phyloP scores from a whole-genome alignment of 2,113 vertebrate species.

The Lampris incognitus region DNA sequence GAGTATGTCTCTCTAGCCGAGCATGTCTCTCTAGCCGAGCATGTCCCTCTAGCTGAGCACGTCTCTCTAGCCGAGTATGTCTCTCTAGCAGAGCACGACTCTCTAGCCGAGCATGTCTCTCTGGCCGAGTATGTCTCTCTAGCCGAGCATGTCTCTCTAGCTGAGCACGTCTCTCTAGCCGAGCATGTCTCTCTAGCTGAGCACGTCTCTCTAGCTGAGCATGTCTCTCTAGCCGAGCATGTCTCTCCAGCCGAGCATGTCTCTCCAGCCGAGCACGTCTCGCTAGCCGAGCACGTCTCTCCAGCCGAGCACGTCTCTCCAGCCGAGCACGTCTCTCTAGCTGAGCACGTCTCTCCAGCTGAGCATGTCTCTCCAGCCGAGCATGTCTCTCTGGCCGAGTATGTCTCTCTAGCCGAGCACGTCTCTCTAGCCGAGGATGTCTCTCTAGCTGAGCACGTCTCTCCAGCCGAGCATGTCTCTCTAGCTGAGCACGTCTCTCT shows the following conservation, averaged over 20 bases:
- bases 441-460: no score
- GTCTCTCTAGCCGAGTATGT: no score
- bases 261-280: not conserved
- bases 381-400: not conserved
- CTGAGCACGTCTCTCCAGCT: not conserved
- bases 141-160: no score
- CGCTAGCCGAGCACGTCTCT: no score
- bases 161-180: not conserved
- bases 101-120: no score
- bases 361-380: not conserved
- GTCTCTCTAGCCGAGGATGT: not conserved
- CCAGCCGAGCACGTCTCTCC: no score
- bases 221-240: not conserved
- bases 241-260: not conserved
- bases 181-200: not conserved
- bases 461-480: not conserved
- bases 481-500: not conserved
- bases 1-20: no score
- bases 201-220: not conserved
- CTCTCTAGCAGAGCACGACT: no score
- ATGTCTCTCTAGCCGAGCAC: not conserved
- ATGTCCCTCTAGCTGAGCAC: no score
- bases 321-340: not conserved
- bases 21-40: no score
- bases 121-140: no score